These are phyloP conservation scores for Cantharis flavilabris DNA, from an alignment of 2,888 invertebrate genomes.

Conservation along the genomic window DNA sequence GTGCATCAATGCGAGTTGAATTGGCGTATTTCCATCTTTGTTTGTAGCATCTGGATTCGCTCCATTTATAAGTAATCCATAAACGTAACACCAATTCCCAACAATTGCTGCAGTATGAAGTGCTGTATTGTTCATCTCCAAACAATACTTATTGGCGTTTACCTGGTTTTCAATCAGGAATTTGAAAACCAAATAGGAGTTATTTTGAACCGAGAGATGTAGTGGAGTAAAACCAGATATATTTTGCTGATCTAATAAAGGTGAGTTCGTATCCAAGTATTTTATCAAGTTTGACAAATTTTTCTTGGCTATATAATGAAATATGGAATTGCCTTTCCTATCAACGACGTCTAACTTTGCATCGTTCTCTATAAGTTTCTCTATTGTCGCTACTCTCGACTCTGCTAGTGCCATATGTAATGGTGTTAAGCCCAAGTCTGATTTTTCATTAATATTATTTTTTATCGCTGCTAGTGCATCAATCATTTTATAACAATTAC, in stretches of 20 bases:
- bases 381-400: not conserved
- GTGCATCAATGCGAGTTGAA: not conserved
- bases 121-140: not conserved
- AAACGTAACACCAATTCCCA: not conserved
- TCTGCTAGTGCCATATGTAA: not conserved
- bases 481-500: not conserved
- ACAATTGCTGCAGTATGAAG: not conserved
- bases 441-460: not conserved
- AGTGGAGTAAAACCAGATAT: not conserved
- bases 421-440: not conserved
- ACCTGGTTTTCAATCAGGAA: not conserved
- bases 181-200: not conserved
- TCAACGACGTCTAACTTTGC: not conserved
- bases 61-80: not conserved
- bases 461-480: not conserved
- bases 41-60: not conserved
- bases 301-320: not conserved
- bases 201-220: not conserved
- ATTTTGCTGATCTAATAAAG: not conserved
- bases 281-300: not conserved
- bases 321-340: not conserved
- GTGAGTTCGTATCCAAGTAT: not conserved
- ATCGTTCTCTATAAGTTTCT: not conserved
- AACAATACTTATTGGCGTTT: not conserved
- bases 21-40: not conserved